Percentiles rank a stretch among this genome's conserved stretches.
These are phyloP conservation scores for Steatocranus sp. DNA, from an alignment of 2,797 vertebrate species.

Conservation along the genomic window DNA sequence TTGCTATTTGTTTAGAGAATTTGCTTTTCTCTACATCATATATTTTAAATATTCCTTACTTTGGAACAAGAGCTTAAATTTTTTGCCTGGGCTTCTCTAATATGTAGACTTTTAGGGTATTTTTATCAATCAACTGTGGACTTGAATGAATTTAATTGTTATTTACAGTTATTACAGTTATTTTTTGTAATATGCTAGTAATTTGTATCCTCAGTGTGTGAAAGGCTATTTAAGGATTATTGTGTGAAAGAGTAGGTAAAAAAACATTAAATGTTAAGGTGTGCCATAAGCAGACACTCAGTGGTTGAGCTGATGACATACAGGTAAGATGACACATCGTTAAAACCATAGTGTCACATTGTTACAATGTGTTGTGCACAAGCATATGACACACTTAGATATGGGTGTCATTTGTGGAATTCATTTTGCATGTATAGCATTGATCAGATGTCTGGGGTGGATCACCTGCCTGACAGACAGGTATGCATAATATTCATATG, in stretches of 20 bases:
- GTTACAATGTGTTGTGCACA: background rate
- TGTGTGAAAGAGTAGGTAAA: background rate
- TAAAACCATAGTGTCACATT: background rate
- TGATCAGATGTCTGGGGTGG: background rate
- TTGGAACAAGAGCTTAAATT: background rate
- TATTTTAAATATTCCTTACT: background rate
- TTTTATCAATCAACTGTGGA: background rate
- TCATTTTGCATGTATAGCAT: background rate
- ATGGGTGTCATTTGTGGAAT: slow-evolving; percentile 35
- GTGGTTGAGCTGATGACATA: slow-evolving; percentile 16
- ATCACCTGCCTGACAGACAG: slow-evolving; percentile 4
- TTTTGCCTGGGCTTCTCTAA: background rate
- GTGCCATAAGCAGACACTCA: background rate
- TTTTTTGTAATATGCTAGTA: background rate
- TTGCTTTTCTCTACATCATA: background rate
- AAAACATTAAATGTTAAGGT: background rate
- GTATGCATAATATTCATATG: background rate
- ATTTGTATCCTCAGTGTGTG: background rate
- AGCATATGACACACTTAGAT: slow-evolving; percentile 12
- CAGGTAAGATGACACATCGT: background rate
- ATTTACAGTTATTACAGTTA: too few relatives aligned
- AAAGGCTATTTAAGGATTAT: background rate
- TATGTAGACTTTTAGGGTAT: background rate
- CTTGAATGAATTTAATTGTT: background rate
- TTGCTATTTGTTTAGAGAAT: background rate